Percentiles rank a stretch among this genome's conserved stretches.
phyloP scores from a whole-genome alignment of 2,888 invertebrate genomes.

The Saturnia japonica region DNA sequence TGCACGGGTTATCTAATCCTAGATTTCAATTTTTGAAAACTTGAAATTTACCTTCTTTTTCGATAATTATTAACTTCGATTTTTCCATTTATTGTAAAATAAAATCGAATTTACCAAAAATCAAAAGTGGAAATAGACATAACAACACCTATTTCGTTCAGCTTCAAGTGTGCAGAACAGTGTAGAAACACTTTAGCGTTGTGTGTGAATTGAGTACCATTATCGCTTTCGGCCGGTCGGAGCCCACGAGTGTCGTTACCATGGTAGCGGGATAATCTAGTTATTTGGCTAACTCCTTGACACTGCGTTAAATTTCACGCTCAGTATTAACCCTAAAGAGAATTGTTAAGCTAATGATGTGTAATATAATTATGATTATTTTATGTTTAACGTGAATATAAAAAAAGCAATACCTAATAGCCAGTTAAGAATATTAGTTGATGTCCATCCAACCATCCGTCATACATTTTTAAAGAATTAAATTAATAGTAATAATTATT shows the following conservation, averaged over 20 bases:
- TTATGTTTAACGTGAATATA: no score
- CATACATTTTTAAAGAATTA: no score
- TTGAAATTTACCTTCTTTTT: no score
- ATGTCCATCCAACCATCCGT: no score
- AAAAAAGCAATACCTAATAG: no score
- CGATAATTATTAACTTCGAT: no score
- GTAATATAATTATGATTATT: no score
- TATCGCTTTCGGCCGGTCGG: constrained; percentile 15
- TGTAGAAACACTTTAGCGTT: neutral
- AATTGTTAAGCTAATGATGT: neutral
- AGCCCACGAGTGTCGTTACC: constrained; percentile 26
- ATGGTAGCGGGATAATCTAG: constrained; percentile 30
- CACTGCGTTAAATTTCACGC: constrained; percentile 29
- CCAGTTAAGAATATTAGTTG: no score
- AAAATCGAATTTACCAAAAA: neutral
- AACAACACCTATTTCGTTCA: neutral
- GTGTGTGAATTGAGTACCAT: constrained; percentile 19
- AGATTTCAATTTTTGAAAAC: no score
- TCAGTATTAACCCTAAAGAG: neutral
- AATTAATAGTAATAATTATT: no score
- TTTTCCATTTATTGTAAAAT: no score
- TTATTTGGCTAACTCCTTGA: constrained; percentile 29
- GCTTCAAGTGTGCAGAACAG: neutral
- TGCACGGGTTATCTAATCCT: no score
- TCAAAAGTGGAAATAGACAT: neutral